phyloP scores from a whole-genome alignment of 2,888 invertebrate species.

The Caenorhabditis doughertyi region DNA sequence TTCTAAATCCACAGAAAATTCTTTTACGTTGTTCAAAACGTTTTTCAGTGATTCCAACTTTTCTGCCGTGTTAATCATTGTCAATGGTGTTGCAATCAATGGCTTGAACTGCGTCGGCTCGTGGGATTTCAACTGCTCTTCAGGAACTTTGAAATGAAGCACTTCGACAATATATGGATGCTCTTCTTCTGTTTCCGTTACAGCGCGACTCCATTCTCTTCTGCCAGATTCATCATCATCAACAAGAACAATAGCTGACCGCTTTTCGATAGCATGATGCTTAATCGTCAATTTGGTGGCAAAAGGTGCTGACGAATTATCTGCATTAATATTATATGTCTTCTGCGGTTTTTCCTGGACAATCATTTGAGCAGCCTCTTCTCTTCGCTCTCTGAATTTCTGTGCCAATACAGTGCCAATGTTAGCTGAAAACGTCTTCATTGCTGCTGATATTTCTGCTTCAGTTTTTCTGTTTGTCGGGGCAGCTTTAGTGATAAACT shows the following conservation, averaged over 20 bases:
- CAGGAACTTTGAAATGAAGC: slow-evolving; percentile 69
- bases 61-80: slow-evolving; percentile 87
- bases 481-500: slow-evolving; percentile 70
- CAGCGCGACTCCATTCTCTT: slow-evolving; percentile 47
- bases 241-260: slow-evolving; percentile 28
- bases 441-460: slow-evolving; percentile 49
- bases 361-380: slow-evolving; percentile 56
- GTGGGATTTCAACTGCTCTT: slow-evolving; percentile 62
- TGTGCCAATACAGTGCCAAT: slow-evolving; percentile 57
- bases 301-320: slow-evolving; percentile 46
- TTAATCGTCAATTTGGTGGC: slow-evolving; percentile 43
- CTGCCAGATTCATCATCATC: slow-evolving; percentile 62
- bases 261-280: slow-evolving; percentile 52
- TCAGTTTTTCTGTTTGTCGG: slow-evolving; percentile 62
- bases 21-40: slow-evolving; percentile 87
- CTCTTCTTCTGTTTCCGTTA: slow-evolving; percentile 60
- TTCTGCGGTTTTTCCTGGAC: slow-evolving; percentile 63
- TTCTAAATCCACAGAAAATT: slow-evolving; percentile 92
- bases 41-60: slow-evolving; percentile 87
- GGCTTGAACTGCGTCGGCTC: slow-evolving; percentile 83
- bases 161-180: slow-evolving; percentile 80
- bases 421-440: slow-evolving; percentile 64
- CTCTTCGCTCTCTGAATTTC: slow-evolving; percentile 55
- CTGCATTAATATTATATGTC: slow-evolving; percentile 83
- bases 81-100: slow-evolving; percentile 87